Conservation (phyloP, 2,797 vertebrate species). For the Hypotaenidia okinawae region DNA sequence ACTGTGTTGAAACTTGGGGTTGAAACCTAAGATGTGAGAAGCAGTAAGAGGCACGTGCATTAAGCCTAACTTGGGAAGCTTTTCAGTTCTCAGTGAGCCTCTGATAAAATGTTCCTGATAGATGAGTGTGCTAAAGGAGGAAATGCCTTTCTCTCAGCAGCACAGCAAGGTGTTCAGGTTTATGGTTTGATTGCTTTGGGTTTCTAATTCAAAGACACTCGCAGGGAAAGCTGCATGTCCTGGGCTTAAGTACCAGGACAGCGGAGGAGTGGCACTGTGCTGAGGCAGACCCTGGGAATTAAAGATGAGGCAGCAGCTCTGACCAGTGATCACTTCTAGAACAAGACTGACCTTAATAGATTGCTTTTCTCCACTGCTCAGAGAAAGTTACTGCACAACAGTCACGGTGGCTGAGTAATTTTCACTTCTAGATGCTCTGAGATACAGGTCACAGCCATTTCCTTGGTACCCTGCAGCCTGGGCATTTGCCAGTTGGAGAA, state of each 20-base stretch:
- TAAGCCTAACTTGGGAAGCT: not conserved
- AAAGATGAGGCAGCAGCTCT: rapidly evolving
- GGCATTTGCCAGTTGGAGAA: not conserved
- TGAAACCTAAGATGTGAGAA: not conserved
- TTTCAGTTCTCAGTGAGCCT: not conserved
- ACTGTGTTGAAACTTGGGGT: not conserved
- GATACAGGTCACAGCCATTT: not conserved
- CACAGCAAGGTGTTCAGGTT: not conserved
- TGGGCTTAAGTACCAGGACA: not conserved
- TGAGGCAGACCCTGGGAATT: not conserved
- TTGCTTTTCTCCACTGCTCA: not conserved
- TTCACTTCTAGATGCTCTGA: not conserved
- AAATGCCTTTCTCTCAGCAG: not conserved
- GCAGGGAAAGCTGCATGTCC: not conserved
- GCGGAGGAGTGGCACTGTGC: not conserved
- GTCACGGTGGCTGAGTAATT: not conserved
- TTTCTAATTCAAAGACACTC: not conserved
- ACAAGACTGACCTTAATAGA: not conserved
- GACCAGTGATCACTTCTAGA: not conserved
- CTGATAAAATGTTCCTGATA: not conserved
- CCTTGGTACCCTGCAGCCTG: not conserved
- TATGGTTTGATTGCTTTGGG: not conserved
- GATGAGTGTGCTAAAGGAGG: not conserved
- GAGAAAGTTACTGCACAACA: not conserved
- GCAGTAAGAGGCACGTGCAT: not conserved